These are phyloP conservation scores for Empidonax alnorum DNA, from an alignment of 2,113 vertebrate genomes.

Conservation along the genomic window DNA sequence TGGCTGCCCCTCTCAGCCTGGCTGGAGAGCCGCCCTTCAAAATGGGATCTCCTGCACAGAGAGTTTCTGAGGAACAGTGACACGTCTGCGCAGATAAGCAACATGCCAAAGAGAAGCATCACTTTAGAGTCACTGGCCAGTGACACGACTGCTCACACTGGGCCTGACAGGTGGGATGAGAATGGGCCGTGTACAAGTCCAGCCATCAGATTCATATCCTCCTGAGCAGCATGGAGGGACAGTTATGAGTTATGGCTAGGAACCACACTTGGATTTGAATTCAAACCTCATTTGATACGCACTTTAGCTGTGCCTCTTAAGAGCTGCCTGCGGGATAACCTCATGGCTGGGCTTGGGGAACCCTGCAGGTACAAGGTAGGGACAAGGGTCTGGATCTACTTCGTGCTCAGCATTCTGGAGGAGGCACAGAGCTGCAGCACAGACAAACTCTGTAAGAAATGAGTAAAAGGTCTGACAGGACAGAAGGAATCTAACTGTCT, in stretches of 20 bases:
- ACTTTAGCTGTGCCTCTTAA: not conserved
- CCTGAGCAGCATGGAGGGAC: not conserved
- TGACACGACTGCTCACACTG: not conserved
- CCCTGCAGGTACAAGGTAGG: not conserved
- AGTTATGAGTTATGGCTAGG: not conserved
- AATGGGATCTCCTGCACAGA: not conserved
- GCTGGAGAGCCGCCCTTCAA: not conserved
- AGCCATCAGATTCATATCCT: not conserved
- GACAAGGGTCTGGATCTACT: not conserved
- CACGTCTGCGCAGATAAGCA: not conserved
- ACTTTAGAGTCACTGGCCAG: not conserved
- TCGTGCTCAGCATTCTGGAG: not conserved
- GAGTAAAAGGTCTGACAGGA: not conserved
- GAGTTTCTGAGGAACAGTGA: not conserved
- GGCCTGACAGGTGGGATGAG: not conserved
- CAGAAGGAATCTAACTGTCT: not conserved
- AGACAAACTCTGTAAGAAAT: not conserved
- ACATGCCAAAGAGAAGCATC: rapidly evolving
- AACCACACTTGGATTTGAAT: not conserved
- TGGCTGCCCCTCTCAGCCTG: not conserved
- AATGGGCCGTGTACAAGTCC: not conserved
- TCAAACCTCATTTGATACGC: not conserved
- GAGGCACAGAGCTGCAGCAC: not conserved
- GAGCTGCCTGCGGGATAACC: not conserved
- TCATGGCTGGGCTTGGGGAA: not conserved